phyloP scores from a whole-genome alignment of 2,888 invertebrate genomes.

The Scaptomyza cyrtandrae region DNA sequence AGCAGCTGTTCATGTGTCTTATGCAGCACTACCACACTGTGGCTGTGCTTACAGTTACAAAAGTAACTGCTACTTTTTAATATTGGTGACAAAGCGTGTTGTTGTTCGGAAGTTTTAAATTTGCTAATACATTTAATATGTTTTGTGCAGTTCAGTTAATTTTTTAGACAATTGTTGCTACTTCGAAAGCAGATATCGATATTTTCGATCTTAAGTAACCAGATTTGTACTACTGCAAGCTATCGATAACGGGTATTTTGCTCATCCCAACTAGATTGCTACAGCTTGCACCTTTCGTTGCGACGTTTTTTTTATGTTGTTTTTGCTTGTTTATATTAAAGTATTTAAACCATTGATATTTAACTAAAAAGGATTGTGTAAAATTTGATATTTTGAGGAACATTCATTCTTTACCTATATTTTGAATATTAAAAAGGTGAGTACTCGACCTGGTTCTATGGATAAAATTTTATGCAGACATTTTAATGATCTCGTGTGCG shows the following conservation, averaged over 20 bases:
- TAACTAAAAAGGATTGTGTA: conserved; percentile 16
- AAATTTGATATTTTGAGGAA: conserved; percentile 15
- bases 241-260: conserved; percentile 4
- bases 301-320: conserved; percentile 67
- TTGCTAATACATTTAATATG: not conserved
- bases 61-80: conserved; percentile 15
- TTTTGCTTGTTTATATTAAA: conserved; percentile 64
- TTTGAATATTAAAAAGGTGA: conserved; percentile 48
- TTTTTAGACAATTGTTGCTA: not conserved
- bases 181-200: not conserved
- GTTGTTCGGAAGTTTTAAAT: not conserved
- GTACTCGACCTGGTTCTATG: conserved; percentile 25
- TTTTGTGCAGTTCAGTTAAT: not conserved
- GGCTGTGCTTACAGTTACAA: not conserved
- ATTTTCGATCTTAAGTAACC: conserved; percentile 4
- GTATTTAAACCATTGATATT: conserved; percentile 29
- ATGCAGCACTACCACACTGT: conserved; percentile 24
- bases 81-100: not conserved
- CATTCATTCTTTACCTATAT: conserved; percentile 5
- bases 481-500: conserved; percentile 11
- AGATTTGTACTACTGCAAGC: not conserved
- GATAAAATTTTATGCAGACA: not conserved
- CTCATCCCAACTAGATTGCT: conserved; percentile 25
- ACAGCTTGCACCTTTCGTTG: conserved; percentile 45
- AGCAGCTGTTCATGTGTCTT: conserved; percentile 56